These are phyloP conservation scores for Talpa occidentalis DNA, from an alignment of 2,113 vertebrate genomes.

Conservation along the genomic window DNA sequence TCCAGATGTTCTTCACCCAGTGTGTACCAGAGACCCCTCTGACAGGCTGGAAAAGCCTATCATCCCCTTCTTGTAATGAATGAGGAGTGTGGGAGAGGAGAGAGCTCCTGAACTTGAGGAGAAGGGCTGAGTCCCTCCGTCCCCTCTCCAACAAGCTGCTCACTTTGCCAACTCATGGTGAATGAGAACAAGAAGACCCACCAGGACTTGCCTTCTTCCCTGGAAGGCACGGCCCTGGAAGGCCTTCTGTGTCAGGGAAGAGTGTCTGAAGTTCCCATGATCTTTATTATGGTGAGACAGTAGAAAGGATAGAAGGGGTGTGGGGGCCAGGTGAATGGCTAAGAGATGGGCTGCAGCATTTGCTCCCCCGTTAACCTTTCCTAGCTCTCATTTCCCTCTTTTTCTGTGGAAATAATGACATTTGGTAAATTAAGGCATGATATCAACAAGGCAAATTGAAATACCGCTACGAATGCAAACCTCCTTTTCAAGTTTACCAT, in stretches of 20 bases:
- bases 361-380: slow-evolving; percentile 22
- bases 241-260: neutral
- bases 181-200: neutral
- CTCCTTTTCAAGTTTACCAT: slow-evolving; percentile 69
- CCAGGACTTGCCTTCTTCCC: neutral
- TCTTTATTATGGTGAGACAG: neutral
- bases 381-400: neutral
- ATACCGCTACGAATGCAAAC: slow-evolving; percentile 26
- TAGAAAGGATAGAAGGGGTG: neutral
- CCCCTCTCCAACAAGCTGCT: neutral
- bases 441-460: slow-evolving; percentile 55
- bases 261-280: neutral
- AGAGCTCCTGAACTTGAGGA: neutral
- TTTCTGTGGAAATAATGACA: neutral
- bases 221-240: neutral
- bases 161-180: neutral
- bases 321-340: neutral
- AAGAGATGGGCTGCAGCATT: neutral
- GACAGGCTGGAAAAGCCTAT: neutral
- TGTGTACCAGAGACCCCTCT: neutral
- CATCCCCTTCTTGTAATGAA: neutral
- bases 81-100: neutral
- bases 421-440: slow-evolving; percentile 53
- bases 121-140: neutral
- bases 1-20: neutral